phyloP scores from a whole-genome alignment of 64 coral and sea anemone species.

The Stichodactyla mertensii region DNA sequence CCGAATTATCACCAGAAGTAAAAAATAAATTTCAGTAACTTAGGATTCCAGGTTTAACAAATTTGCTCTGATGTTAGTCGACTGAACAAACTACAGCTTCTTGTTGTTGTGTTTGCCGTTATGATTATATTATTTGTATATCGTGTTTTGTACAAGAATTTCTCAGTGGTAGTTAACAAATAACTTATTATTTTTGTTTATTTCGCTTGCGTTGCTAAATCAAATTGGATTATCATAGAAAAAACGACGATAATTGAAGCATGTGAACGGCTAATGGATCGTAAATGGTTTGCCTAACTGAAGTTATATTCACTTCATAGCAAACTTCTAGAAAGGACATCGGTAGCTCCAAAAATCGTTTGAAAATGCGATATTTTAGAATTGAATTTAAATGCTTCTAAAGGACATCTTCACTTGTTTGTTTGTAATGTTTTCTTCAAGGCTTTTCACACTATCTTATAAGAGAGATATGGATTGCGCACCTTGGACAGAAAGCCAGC shows the following conservation, averaged over 20 bases:
- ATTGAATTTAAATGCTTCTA: background rate
- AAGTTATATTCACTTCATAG: background rate
- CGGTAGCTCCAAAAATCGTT: background rate
- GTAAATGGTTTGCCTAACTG: background rate
- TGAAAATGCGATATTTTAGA: background rate
- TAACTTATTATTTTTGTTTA: background rate
- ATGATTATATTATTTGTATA: background rate
- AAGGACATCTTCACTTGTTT: background rate
- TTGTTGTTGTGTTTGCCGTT: background rate
- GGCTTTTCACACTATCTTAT: background rate
- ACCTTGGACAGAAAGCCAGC: background rate
- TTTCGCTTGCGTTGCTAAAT: background rate
- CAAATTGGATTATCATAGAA: background rate
- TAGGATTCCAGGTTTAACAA: too few species aligned
- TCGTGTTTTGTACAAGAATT: background rate
- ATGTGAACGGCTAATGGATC: background rate
- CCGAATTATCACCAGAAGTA: background rate
- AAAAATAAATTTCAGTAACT: too few species aligned
- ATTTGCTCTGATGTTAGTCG: too few species aligned
- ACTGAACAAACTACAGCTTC: too few species aligned
- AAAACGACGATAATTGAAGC: background rate
- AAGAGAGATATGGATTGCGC: background rate
- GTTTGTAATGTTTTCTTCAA: slow-evolving; percentile 20
- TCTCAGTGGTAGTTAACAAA: background rate
- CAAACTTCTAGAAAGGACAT: slow-evolving; percentile 5